Conservation (phyloP, 2,113 vertebrate species). For the Arvicanthis niloticus region DNA sequence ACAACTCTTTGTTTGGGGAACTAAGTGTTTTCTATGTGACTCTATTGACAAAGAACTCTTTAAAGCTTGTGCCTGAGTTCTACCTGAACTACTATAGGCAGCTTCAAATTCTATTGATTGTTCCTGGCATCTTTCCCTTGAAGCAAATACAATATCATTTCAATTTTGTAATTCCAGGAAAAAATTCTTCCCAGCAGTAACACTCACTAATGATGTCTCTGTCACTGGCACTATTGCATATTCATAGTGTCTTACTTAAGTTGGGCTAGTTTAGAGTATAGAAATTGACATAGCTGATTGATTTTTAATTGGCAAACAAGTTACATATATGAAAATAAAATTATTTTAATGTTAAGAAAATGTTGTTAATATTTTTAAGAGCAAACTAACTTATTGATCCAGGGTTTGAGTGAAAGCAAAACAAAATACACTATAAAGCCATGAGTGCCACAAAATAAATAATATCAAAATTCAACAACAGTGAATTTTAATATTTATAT, state of each 20-base stretch:
- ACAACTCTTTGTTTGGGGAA: background rate
- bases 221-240: background rate
- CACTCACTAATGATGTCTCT: background rate
- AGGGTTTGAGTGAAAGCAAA: background rate
- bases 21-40: background rate
- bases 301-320: background rate
- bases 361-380: background rate
- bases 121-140: background rate
- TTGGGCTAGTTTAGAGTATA: background rate
- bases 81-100: background rate
- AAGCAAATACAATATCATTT: background rate
- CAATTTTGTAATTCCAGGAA: background rate
- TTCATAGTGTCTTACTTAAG: background rate
- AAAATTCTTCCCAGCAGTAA: background rate
- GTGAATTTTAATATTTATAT: background rate
- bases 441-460: background rate
- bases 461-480: background rate
- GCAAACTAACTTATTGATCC: background rate
- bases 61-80: background rate
- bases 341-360: background rate
- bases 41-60: background rate
- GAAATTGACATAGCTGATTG: background rate
- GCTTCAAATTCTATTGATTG: background rate
- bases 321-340: background rate
- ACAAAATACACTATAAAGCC: background rate